Evolutionary conservation across 2,113 vertebrate species (phyloP), one percentile per base, ranked within the genome.

Genomic region (Chaetorhynchus papuensis): DNA sequence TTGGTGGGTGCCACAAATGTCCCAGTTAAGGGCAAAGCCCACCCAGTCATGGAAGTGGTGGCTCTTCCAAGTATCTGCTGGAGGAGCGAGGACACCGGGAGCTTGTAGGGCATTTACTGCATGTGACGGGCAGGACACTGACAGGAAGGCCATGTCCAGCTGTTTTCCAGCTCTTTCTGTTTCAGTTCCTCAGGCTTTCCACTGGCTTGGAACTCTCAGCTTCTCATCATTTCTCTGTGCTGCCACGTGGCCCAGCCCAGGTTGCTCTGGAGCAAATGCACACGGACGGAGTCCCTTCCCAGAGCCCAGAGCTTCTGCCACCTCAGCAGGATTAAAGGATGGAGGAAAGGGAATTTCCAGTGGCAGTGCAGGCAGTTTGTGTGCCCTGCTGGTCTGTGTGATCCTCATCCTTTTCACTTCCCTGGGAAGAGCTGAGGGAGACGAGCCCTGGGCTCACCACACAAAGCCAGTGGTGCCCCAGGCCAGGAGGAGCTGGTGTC

Each of bases 151-250:
- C 47, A 49, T 2, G 26, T 11, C 53, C 78, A 79, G 78, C 14
- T 71, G 0, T 7, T 47, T 70, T 41, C 53, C 92, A 93, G 57
- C 76, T 85, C 70, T 93, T 95, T 94, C 92, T 92, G 31, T 95
- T 93, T 93, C 90, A 63, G 71, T 92, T 76, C 31, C 49, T 87
- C 61, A 35, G 77, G 53, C 69, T 78, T 59, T 54, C 19, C 2
- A 1, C 26, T 37, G 41, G 11, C 44, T 18, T 31, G 47, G 30
- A 56, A 20, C 50, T 23, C 54, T 9, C 77, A 37, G 26, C 39
- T 75, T 41, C 52, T 49, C 9, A 0, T 11, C 30, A 1, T 21
- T 52, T 45, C 60, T 41, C 72, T 42, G 26, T 37, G 16, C 20
- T 13, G n/a, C 65, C 2, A 0, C 14, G 2, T 3, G 86, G 76